These are phyloP conservation scores for Stigmatopora argus DNA, from an alignment of 2,113 vertebrate genomes.

Conservation along the genomic window DNA sequence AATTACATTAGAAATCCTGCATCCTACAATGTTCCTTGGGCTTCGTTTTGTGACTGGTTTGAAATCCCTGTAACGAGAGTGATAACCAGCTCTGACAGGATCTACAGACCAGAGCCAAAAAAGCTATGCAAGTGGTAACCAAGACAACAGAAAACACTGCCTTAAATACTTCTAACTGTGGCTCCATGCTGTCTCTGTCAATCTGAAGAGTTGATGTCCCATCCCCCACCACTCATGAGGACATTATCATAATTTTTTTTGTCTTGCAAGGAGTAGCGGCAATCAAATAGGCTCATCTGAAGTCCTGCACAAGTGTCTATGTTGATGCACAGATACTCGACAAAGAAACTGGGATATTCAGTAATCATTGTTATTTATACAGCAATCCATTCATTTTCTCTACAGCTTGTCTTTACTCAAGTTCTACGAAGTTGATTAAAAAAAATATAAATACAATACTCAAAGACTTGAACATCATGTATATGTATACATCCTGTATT, in stretches of 20 bases:
- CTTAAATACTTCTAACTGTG: constrained; percentile 49
- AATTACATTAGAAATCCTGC: background rate
- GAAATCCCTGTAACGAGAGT: constrained; percentile 45
- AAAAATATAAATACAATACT: background rate
- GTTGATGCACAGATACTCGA: constrained; percentile 31
- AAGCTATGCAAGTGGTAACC: constrained; percentile 45
- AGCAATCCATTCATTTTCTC: background rate
- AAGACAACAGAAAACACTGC: constrained; percentile 51
- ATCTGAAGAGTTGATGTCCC: constrained; percentile 54
- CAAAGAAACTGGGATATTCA: constrained; percentile 17
- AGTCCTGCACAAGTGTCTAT: constrained; percentile 33
- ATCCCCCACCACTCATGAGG: constrained; percentile 55
- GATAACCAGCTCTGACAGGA: constrained; percentile 51
- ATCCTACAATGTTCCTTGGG: background rate
- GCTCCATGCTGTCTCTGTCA: constrained; percentile 51
- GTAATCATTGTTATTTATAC: background rate
- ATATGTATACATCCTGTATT: background rate
- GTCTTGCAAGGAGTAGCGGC: constrained; percentile 38
- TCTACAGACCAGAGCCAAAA: constrained; percentile 35
- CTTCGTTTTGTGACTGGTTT: constrained; percentile 34
- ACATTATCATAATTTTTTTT: constrained; percentile 59
- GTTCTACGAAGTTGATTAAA: background rate
- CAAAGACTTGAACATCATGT: background rate
- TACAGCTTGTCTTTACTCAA: background rate
- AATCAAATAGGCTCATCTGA: constrained; percentile 50